phyloP scores from a whole-genome alignment of 2,797 vertebrate genomes.

The Oryzias sinensis region DNA sequence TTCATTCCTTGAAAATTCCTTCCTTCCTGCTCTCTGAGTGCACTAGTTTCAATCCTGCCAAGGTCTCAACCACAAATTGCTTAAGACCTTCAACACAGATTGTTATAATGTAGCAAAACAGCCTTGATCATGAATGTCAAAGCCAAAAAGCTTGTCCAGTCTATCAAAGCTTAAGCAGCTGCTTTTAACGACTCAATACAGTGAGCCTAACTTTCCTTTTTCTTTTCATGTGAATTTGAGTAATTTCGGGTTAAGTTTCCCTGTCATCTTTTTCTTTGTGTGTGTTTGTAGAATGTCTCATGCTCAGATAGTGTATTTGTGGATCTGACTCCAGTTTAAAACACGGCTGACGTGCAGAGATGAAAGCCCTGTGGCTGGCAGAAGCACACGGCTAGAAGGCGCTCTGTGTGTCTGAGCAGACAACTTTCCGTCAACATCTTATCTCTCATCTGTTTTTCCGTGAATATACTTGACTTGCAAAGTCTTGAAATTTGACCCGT shows the following conservation, averaged over 20 bases:
- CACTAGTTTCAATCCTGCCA: slow-evolving; percentile 7
- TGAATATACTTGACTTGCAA: neutral
- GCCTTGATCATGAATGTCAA: slow-evolving; percentile 21
- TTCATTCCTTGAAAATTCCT: slow-evolving; percentile 33
- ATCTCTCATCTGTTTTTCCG: slow-evolving; percentile 14
- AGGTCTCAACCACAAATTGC: slow-evolving; percentile 20
- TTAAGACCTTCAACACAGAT: slow-evolving; percentile 17
- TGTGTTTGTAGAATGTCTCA: slow-evolving; percentile 10
- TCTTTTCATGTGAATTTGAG: neutral
- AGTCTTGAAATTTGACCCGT: slow-evolving; percentile 13
- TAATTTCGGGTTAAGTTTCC: neutral
- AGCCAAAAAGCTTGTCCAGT: slow-evolving; percentile 22
- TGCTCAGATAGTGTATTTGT: neutral
- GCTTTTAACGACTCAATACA: slow-evolving; percentile 15
- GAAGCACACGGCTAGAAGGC: slow-evolving; percentile 34
- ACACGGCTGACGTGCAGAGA: slow-evolving; percentile 12
- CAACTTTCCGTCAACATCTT: slow-evolving; percentile 32
- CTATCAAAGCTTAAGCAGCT: slow-evolving; percentile 21
- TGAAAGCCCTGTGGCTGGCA: slow-evolving; percentile 30
- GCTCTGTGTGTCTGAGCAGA: slow-evolving; percentile 24
- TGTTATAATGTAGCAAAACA: slow-evolving; percentile 29
- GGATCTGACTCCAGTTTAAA: slow-evolving; percentile 23
- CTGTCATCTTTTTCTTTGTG: neutral
- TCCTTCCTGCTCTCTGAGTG: slow-evolving; percentile 23
- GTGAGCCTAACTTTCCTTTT: slow-evolving; percentile 14